Conservation (phyloP, 2,797 vertebrate species). For the Microctenopoma steveboyesi region DNA sequence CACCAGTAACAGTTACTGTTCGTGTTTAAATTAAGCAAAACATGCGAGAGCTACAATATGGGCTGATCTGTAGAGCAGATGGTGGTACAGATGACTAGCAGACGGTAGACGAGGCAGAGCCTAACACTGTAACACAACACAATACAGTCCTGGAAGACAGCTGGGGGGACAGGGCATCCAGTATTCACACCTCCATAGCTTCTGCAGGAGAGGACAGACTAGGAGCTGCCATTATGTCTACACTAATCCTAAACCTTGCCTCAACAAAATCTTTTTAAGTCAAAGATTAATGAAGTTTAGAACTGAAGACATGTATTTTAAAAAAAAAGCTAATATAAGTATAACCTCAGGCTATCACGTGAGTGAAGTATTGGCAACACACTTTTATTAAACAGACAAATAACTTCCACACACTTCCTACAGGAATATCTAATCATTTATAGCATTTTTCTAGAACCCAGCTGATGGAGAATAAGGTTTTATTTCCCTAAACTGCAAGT, state of each 20-base stretch:
- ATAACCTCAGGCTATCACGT: not conserved
- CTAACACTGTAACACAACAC: slow-evolving; percentile 33
- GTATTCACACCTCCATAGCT: slow-evolving; percentile 10
- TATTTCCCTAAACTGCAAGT: not conserved
- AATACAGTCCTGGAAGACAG: slow-evolving; percentile 20
- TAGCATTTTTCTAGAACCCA: too few relatives aligned
- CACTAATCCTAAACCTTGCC: not conserved
- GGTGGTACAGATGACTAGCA: slow-evolving; percentile 64
- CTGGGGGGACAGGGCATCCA: slow-evolving; percentile 23
- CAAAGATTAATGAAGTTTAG: not conserved
- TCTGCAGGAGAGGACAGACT: slow-evolving; percentile 3
- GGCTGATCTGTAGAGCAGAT: slow-evolving; percentile 61
- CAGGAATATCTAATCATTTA: too few relatives aligned
- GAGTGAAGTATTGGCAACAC: not conserved
- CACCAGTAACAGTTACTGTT: slow-evolving; percentile 25
- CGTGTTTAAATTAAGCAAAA: slow-evolving; percentile 34
- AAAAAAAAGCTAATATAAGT: slow-evolving; percentile 3
- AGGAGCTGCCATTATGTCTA: slow-evolving; percentile 1
- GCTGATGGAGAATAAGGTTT: not conserved
- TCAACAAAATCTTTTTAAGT: not conserved
- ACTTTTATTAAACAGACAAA: too few relatives aligned
- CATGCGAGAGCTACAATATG: slow-evolving; percentile 32
- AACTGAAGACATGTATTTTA: not conserved
- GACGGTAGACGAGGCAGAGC: slow-evolving; percentile 53
- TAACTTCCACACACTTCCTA: too few relatives aligned